These are phyloP conservation scores for Apostichopus japonicus DNA, from an alignment of 35 echinoderm and acorn worm genomes.

Conservation along the genomic window DNA sequence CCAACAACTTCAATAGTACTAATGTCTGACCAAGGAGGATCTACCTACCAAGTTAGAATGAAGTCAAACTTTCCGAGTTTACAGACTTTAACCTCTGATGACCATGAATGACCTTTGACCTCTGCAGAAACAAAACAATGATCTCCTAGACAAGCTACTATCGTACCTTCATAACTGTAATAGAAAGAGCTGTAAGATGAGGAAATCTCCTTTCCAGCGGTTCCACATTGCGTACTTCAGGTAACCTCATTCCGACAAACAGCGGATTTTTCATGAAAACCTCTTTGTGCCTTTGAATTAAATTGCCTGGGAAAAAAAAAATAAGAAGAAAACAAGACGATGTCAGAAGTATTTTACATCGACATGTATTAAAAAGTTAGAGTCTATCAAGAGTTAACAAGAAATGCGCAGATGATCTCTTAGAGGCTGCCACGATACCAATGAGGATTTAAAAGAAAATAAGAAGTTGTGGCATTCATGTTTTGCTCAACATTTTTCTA, in stretches of 20 bases:
- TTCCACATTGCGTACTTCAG: slow-evolving; percentile 91
- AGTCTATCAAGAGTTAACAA: background rate
- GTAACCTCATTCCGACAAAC: slow-evolving; percentile 98
- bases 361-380: background rate
- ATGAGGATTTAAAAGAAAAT: too few relatives aligned
- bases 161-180: slow-evolving; percentile 93
- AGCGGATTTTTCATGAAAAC: slow-evolving; percentile 92
- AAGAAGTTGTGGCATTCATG: too few relatives aligned
- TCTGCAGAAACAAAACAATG: too few relatives aligned
- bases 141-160: too few relatives aligned
- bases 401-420: background rate
- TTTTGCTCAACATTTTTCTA: too few relatives aligned
- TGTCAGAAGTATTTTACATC: background rate
- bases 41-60: background rate
- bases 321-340: background rate
- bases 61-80: background rate
- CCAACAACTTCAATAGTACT: background rate
- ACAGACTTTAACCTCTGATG: too few relatives aligned
- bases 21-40: background rate
- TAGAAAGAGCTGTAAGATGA: slow-evolving; percentile 71
- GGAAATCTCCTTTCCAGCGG: slow-evolving; percentile 96
- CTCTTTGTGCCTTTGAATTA: slow-evolving; percentile 95
- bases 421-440: too few relatives aligned
- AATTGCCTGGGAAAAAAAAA: slow-evolving; percentile 68
- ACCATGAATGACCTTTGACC: too few relatives aligned